phyloP scores from a whole-genome alignment of 2,888 invertebrate species.

The Drosophila robusta region DNA sequence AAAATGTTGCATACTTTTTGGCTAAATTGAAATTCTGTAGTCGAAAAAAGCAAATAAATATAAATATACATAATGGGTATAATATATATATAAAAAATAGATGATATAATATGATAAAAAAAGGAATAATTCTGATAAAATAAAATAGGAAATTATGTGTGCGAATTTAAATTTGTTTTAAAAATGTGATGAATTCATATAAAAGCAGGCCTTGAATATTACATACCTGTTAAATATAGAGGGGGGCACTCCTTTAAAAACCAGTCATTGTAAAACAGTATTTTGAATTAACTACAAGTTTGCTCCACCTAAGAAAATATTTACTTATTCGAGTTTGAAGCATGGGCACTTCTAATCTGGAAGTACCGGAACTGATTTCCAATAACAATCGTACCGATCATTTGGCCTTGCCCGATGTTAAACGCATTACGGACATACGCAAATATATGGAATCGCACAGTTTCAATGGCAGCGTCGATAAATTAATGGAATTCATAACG shows the following conservation, averaged over 20 bases:
- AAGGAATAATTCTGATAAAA: too few species aligned
- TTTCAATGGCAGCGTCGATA: slow-evolving; percentile 14
- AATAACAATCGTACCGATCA: slow-evolving; percentile 1
- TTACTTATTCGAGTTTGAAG: background rate
- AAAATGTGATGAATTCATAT: too few species aligned
- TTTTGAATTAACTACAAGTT: background rate
- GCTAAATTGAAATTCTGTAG: background rate
- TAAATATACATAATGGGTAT: background rate
- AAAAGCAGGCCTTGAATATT: background rate
- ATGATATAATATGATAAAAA: too few species aligned
- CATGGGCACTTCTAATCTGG: slow-evolving; percentile 9
- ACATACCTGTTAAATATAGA: too few species aligned
- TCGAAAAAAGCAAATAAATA: background rate
- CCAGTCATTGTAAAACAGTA: background rate
- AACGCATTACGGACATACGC: slow-evolving; percentile 34
- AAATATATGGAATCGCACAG: slow-evolving; percentile 34
- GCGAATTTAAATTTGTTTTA: too few species aligned
- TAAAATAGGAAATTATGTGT: too few species aligned
- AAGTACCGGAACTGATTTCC: slow-evolving; percentile 23
- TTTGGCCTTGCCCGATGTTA: slow-evolving; percentile 41
- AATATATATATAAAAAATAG: background rate
- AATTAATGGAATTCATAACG: slow-evolving; percentile 11
- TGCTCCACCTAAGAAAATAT: background rate
- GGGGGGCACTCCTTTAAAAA: background rate
- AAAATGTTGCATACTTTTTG: slow-evolving; percentile 20